Base-by-base conservation (phyloP, 1,140 invertebrate species). In the Branchinecta lindahli region DNA sequence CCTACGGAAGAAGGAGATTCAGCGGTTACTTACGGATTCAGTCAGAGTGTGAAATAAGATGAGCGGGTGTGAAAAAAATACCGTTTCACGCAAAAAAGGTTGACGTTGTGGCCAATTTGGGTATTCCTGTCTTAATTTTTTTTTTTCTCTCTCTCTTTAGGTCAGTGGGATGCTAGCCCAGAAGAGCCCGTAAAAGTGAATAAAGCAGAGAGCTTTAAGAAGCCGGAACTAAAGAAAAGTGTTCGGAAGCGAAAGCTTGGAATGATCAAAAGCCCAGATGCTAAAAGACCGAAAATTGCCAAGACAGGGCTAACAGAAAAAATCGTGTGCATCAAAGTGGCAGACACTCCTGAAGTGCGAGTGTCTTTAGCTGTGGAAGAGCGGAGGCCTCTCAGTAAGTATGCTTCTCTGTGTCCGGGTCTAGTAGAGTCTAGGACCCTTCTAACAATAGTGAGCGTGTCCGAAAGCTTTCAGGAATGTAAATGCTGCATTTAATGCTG, bases 81-180 rank as follows among this genome's bases (percentile, higher is more conserved):
- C 33, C 1, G 1, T 33, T 3, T 33, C 33, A 33, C 33, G 33
- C 33, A 33, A 33, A 33, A n/a, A 33, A 33, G 1, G 33, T 33
- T 33, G 33, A 33, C 33, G 5, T 33, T 61, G 52, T 61, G 2
- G 2, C 6, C 2, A 61, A n/a, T n/a, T n/a, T n/a, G n/a, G n/a
- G n/a, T n/a, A n/a, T n/a, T n/a, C 52, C 52, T 61, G 52, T 61
- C 52, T 20, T 61, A 61, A 61, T 15, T 61, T 15, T 12, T 61
- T 61, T 61, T 61, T 61, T n/a, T n/a, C n/a, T n/a, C n/a, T n/a
- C n/a, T 61, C 18, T 61, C 52, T 61, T 61, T 61, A 61, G 52
- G 18, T 61, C 52, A 61, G 12, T 61, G 52, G 52, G 52, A 61
- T 15, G 18, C 52, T 15, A 61, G 52, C 18, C 52, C 52, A 15